These are phyloP conservation scores for Acanthopleura granulata DNA, from an alignment of 2,888 invertebrate species.

Conservation along the genomic window DNA sequence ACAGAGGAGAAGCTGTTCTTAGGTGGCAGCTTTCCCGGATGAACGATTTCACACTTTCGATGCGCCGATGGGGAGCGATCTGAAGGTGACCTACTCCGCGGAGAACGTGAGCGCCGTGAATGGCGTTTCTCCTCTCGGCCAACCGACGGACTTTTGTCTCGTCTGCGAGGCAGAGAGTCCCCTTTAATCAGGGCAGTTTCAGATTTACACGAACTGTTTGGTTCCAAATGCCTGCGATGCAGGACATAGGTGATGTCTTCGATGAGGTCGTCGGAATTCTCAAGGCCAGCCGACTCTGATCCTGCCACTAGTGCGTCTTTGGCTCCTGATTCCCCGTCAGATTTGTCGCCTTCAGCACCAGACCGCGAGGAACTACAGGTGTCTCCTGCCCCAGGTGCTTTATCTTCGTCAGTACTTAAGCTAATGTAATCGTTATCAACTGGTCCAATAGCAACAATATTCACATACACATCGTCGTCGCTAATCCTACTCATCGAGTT, in stretches of 20 bases:
- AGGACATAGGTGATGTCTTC: conserved; percentile 67
- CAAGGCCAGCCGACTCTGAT: conserved; percentile 25
- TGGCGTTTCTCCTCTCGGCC: not conserved
- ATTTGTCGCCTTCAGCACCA: not conserved
- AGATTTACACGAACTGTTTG: conserved; percentile 30
- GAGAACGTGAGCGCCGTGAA: not conserved
- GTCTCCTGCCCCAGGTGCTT: not conserved
- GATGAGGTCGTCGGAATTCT: conserved; percentile 44
- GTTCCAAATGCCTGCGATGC: conserved; percentile 46
- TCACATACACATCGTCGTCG: conserved; percentile 15
- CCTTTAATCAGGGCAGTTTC: conserved; percentile 29
- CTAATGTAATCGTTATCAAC: conserved; percentile 13
- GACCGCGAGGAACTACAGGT: conserved; percentile 1
- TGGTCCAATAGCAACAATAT: conserved; percentile 13
- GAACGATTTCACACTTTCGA: conserved; percentile 52
- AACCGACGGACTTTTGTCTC: conserved; percentile 25
- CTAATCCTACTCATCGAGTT: not conserved
- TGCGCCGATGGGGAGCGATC: conserved; percentile 52
- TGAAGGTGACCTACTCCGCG: conserved; percentile 37
- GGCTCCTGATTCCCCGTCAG: conserved; percentile 10
- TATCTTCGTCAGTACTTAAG: conserved; percentile 11
- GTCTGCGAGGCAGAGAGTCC: conserved; percentile 10
- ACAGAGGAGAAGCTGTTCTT: conserved; percentile 64
- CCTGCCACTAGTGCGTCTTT: conserved; percentile 2
- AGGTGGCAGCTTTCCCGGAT: conserved; percentile 59